Conservation (phyloP, 1,140 invertebrate genomes). For the Arion vulgaris region DNA sequence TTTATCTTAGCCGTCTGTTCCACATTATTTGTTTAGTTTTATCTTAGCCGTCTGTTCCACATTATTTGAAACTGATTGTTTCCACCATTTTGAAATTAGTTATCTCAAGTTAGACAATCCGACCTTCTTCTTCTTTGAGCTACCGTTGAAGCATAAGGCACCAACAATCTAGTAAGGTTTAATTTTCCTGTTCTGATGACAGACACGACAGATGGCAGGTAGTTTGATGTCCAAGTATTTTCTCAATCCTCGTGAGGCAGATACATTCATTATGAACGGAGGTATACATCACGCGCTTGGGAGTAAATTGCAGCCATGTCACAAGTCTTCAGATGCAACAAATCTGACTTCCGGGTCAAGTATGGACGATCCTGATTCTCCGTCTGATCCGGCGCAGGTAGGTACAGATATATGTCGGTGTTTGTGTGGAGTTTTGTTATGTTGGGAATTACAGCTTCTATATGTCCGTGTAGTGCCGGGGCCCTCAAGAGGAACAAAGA, state of each 20-base stretch:
- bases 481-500: no score
- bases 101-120: neutral
- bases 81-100: neutral
- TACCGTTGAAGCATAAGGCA: neutral
- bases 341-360: conserved; percentile 29
- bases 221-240: conserved; percentile 19
- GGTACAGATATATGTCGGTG: neutral
- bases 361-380: conserved; percentile 30
- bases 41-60: neutral
- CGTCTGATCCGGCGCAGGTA: conserved; percentile 26
- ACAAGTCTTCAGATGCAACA: conserved; percentile 19
- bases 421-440: no score
- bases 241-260: neutral
- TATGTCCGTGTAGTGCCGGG: no score
- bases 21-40: neutral
- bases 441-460: no score
- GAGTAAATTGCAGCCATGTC: neutral
- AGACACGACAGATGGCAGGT: neutral
- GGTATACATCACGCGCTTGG: conserved; percentile 1
- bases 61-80: neutral
- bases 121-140: neutral
- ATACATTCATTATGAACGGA: conserved; percentile 35
- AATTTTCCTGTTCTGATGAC: neutral
- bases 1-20: no score
- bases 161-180: neutral